Conservation (phyloP, 2,888 invertebrate species). For the Hypercompe scribonia region DNA sequence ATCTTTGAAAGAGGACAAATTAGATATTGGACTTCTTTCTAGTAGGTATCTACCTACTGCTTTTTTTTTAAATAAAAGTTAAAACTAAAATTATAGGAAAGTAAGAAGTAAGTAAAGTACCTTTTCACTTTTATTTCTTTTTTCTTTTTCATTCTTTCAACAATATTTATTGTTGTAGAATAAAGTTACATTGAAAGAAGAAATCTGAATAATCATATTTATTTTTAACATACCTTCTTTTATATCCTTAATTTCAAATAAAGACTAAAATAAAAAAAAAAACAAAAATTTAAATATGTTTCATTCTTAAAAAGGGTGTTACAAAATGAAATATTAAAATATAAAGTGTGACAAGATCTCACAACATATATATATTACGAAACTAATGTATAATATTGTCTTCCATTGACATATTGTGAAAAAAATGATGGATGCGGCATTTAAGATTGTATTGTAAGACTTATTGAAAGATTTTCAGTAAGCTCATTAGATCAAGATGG, state of each 20-base stretch:
- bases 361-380: no score
- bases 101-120: neutral
- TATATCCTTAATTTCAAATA: no score
- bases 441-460: neutral
- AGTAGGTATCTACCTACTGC: no score
- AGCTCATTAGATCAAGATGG: neutral
- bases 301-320: no score
- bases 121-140: no score
- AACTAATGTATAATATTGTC: neutral
- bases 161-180: neutral
- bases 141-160: neutral
- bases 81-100: neutral
- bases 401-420: conserved; percentile 23
- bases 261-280: no score
- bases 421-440: conserved; percentile 9
- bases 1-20: conserved; percentile 17
- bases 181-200: neutral
- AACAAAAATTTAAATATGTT: no score
- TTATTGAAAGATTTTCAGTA: neutral
- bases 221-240: no score
- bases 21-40: neutral
- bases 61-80: neutral
- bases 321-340: neutral
- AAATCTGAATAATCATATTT: neutral
- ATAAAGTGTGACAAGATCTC: neutral